Evolutionary conservation across 2,888 invertebrate genomes (phyloP).

Genomic region (Iselma pallidipennis): DNA sequence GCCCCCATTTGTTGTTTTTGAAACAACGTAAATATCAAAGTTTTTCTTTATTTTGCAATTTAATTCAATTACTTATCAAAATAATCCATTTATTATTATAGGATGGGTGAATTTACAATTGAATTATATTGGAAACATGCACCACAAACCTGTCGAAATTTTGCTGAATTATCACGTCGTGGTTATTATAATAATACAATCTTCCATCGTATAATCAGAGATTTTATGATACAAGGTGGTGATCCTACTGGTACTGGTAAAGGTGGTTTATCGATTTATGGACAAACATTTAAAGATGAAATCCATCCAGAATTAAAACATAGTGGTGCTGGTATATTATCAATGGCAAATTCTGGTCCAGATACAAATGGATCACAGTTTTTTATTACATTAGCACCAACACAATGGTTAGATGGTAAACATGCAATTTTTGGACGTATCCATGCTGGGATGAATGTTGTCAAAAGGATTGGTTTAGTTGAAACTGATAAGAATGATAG

Average conservation of each 20-base stretch:
- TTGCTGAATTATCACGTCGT: conserved; percentile 89
- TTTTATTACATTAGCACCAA: conserved; percentile 94
- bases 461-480: conserved; percentile 90
- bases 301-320: conserved; percentile 93
- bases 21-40: conserved; percentile 73
- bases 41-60: background rate
- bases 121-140: conserved; percentile 99
- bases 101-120: conserved; percentile 90
- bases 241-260: conserved; percentile 91
- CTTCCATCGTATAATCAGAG: conserved; percentile 93
- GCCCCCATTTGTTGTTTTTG: conserved; percentile 78
- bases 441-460: conserved; percentile 84
- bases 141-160: conserved; percentile 96
- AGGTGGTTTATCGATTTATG: conserved; percentile 97
- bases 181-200: conserved; percentile 96
- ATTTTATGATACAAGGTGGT: conserved; percentile 94
- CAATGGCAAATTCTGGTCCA: conserved; percentile 99
- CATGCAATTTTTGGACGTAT: conserved; percentile 96
- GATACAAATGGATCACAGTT: conserved; percentile 98
- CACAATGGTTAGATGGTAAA: conserved; percentile 97
- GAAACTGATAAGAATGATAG: conserved; percentile 93
- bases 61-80: conserved; percentile 1
- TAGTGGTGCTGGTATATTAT: conserved; percentile 86
- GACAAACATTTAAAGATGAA: conserved; percentile 93
- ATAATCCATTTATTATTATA: conserved; percentile 54